Base-by-base conservation (phyloP, 2,797 vertebrate genomes). In the Otus scops region DNA sequence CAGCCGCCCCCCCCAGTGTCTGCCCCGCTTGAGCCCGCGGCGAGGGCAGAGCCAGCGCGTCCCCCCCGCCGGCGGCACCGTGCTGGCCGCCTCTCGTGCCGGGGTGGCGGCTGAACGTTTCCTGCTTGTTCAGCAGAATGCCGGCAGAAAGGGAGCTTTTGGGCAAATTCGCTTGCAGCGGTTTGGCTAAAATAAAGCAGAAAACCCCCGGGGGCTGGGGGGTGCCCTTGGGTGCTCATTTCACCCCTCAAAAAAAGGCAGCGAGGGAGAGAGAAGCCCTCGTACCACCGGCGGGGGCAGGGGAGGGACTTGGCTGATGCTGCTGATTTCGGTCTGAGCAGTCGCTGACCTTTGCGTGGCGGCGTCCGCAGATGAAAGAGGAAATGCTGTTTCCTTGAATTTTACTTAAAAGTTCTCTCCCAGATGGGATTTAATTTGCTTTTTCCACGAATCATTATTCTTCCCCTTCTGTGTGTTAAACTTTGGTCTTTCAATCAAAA, bases 321-420 rank as follows among this genome's bases (percentile, higher is more conserved):
- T 51, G 63, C 57, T 34, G 3, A 3, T 27, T n/a, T 39, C 12
- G 20, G 54, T 17, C 23, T 3, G 36, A 36, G 70, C 43, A 32
- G 59, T 13, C 26, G 5, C 45, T 21, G 84, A 7, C 48, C 41
- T 59, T 36, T 27, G 68, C 12, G 15, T 11, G 27, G 36, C 38
- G 4, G 47, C 6, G 22, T 13, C 64, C 8, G 2, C 47, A 19
- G 76, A 69, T 53, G 64, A 41, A 89, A 94, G 97, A 97, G 97
- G 97, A 98, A 98, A 97, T 97, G 97, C 97, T 97, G 97, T 95
- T 97, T 86, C 75, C 90, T 81, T 64, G 51, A 38, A 36, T 94
- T 69, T 61, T 16, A 51, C 73, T 93, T 57, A 14, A 14, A 22
- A 70, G 20, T 83, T 64, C 56, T 95, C 27, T 32, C 70, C 85